These are phyloP conservation scores for Arctia plantaginis DNA, from an alignment of 2,888 invertebrate species.

Conservation along the genomic window DNA sequence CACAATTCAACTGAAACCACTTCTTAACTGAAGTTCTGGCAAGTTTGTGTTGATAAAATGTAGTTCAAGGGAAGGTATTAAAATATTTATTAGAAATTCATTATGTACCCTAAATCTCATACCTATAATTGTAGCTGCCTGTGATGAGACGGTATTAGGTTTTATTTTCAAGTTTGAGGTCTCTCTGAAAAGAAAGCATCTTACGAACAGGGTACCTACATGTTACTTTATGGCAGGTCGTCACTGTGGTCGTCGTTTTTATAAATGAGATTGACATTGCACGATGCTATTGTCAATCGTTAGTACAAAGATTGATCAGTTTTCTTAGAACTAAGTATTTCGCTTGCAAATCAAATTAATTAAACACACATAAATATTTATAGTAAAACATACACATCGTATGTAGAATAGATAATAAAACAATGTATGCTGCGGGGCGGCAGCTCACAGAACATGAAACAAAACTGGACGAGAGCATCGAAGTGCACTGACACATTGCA, in stretches of 20 bases:
- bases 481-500: neutral
- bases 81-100: neutral
- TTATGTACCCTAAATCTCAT: neutral
- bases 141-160: neutral
- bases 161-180: neutral
- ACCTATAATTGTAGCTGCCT: neutral
- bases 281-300: no score
- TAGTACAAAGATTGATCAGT: no score
- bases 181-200: neutral
- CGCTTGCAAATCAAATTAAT: no score
- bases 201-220: no score
- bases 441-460: neutral
- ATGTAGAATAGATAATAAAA: neutral
- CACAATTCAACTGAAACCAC: neutral
- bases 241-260: no score
- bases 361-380: no score
- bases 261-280: no score
- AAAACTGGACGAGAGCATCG: neutral
- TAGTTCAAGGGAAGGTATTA: neutral
- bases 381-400: no score
- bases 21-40: neutral
- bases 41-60: neutral
- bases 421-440: neutral
- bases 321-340: no score
- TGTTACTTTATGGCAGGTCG: no score